Evolutionary conservation across 1,140 invertebrate genomes (phyloP).

Genomic region (Tetranychus cinnabarinus): DNA sequence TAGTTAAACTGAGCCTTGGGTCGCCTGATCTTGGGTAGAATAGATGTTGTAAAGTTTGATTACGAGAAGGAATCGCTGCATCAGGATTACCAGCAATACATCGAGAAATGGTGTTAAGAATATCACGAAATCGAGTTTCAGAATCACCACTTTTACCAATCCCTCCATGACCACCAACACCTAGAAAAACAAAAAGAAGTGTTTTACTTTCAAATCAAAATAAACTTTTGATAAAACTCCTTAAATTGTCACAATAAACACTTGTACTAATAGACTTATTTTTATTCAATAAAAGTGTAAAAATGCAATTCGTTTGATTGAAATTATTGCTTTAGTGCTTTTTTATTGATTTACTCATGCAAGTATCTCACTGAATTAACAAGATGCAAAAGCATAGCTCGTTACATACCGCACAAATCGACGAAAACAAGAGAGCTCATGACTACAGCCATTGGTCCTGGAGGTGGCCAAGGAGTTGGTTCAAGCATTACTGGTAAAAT

Average conservation of each 20-base stretch:
- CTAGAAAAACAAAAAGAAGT: constrained; percentile 12
- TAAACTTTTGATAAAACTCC: neutral
- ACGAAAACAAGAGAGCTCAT: constrained; percentile 25
- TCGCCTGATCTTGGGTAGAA: neutral
- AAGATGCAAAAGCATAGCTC: too few relatives aligned
- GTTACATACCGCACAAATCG: constrained; percentile 20
- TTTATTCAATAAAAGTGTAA: too few relatives aligned
- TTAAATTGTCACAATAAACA: too few relatives aligned
- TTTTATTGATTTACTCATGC: too few relatives aligned
- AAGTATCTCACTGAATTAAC: too few relatives aligned
- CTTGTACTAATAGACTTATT: too few relatives aligned
- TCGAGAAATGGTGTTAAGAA: constrained; percentile 16
- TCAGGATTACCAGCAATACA: constrained; percentile 10
- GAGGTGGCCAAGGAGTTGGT: constrained; percentile 24
- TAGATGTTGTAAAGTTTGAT: neutral
- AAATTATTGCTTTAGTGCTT: too few relatives aligned
- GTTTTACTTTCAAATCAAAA: neutral
- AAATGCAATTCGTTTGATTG: too few relatives aligned
- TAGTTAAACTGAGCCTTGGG: neutral
- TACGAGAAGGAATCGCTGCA: constrained; percentile 4
- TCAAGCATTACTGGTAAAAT: constrained; percentile 24
- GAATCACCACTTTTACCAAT: constrained; percentile 22
- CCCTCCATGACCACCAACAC: constrained; percentile 26
- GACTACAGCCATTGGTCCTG: constrained; percentile 23
- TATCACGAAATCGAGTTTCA: constrained; percentile 22